Conservation (phyloP, 2,797 vertebrate genomes). For the Borostomias antarcticus region DNA sequence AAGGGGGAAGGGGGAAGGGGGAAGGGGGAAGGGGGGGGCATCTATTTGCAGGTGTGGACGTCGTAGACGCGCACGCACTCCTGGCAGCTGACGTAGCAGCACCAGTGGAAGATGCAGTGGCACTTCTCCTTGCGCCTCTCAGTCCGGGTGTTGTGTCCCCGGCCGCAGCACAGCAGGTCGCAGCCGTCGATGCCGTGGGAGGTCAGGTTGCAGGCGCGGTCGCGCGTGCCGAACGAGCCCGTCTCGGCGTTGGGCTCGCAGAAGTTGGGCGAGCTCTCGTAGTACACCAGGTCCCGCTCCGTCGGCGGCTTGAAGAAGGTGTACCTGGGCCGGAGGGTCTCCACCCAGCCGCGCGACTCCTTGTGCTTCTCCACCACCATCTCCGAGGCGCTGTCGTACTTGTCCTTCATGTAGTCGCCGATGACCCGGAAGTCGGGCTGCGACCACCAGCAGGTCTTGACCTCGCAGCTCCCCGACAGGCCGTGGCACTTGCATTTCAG, state of each 20-base stretch:
- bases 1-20: too few species aligned
- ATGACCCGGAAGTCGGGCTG: slow-evolving; percentile 95
- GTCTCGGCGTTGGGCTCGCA: slow-evolving; percentile 95
- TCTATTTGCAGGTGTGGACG: slow-evolving; percentile 97
- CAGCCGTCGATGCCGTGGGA: slow-evolving; percentile 97
- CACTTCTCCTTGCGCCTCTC: slow-evolving; percentile 96
- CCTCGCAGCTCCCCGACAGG: slow-evolving; percentile 96
- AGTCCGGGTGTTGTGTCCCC: slow-evolving; percentile 94
- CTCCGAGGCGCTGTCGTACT: slow-evolving; percentile 97
- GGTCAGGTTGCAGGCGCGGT: slow-evolving; percentile 92
- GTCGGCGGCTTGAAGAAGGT: slow-evolving; percentile 96
- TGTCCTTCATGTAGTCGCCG: slow-evolving; percentile 98
- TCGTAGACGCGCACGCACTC: slow-evolving; percentile 93
- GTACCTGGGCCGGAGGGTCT: slow-evolving; percentile 93
- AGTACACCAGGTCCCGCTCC: slow-evolving; percentile 95
- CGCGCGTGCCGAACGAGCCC: slow-evolving; percentile 93
- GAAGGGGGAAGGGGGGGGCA: background rate
- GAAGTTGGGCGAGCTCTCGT: slow-evolving; percentile 95
- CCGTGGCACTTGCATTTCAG: slow-evolving; percentile 98
- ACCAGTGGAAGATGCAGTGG: slow-evolving; percentile 98
- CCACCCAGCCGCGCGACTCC: slow-evolving; percentile 97
- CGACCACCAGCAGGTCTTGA: slow-evolving; percentile 99
- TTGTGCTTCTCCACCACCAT: slow-evolving; percentile 98
- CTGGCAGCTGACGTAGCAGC: slow-evolving; percentile 98
- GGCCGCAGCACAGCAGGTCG: slow-evolving; percentile 94